Base-by-base conservation (phyloP, 1,140 invertebrate genomes). In the Drosophila nikananu region DNA sequence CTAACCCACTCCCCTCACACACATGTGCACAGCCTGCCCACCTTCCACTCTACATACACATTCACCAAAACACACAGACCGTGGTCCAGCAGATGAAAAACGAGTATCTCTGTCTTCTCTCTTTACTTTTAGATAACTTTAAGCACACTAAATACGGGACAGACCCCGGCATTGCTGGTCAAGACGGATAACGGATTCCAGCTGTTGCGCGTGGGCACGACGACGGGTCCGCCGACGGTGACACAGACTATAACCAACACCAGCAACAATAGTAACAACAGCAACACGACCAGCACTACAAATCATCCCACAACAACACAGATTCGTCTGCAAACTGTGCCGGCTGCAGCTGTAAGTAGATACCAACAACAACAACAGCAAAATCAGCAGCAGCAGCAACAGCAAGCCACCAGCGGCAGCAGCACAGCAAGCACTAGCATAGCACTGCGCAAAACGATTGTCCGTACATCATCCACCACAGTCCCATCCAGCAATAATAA, bases 171-270 rank as follows among this genome's bases (percentile, higher is more conserved):
- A 94, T 94, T 98, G 86, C 94, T 98, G 80, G 94, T 99, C 89
- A 98, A 98, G 94, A 98, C 98, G 92, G 98, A 99, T 94, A 98
- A 97, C 95, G 98, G 98, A 77, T 97, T 97, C 94, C 97, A 99
- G 93, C 94, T 99, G 83, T 94, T 99, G 76, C 96, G 97, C 93
- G 97, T 98, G 77, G 97, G 97, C 68, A 96, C 95, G 76, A 93
- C 94, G 41, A 94, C 95, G 79, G 94, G 94, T 41, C 94, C 95
- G 75, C 94, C 94, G 89, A 86, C 93, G 54, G 78, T 90, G 67
- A 93, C 91, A 92, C 91, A 92, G 77, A 91, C 91, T 49, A 90
- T 93, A 81, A 90, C 84, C 64, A 83, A 89, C 59, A 89, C 77
- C 77, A 86, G 67, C 72, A 83, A 70, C 63, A 80, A 73, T 60